Evolutionary conservation across 2,797 vertebrate species (phyloP), one percentile per base, ranked within the genome.

Genomic region (Octomys mimax): DNA sequence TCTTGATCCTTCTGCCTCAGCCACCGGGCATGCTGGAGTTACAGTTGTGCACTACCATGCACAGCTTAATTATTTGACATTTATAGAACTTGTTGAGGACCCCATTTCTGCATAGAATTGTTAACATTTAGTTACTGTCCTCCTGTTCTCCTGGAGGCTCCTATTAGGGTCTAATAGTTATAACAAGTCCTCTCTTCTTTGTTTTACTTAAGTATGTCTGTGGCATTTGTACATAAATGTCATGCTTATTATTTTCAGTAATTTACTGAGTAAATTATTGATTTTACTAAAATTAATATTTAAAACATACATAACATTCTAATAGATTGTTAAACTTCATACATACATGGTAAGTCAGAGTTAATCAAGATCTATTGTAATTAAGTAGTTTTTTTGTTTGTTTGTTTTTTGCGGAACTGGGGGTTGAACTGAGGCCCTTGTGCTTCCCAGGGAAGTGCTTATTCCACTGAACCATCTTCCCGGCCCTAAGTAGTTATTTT

Each of bases 221-320:
- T 86, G 6, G 8, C 81, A 68, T 24, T 84, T 91, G 16, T n/a
- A 83, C 80, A 61, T 84, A 73, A 87, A 83, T 93, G 22, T 91
- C 13, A n/a, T 26, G 46, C 31, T 84, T 62, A 66, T 66, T 86
- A 42, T 42, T 95, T 95, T 87, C 36, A 64, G 46, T 84, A 78
- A 31, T 90, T 95, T 96, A 54, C 73, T 75, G 68, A 87, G n/a
- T 87, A 88, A 66, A 87, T 83, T 54, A 83, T 42, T 78, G 75
- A 78, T 57, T 75, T 94, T 95, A 49, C 46, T 94, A 84, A 59
- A 57, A 94, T 39, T 14, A 21, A 52, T 54, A 11, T 81, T 82
- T 85, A 70, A 85, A 96, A 75, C 31, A 92, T 31, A 71, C 12
- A 64, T 80, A 77, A 39, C 14, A 77, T 89, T 91, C 31, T 77